Base-by-base conservation (phyloP, 2,888 invertebrate genomes). In the Agrotis puta region DNA sequence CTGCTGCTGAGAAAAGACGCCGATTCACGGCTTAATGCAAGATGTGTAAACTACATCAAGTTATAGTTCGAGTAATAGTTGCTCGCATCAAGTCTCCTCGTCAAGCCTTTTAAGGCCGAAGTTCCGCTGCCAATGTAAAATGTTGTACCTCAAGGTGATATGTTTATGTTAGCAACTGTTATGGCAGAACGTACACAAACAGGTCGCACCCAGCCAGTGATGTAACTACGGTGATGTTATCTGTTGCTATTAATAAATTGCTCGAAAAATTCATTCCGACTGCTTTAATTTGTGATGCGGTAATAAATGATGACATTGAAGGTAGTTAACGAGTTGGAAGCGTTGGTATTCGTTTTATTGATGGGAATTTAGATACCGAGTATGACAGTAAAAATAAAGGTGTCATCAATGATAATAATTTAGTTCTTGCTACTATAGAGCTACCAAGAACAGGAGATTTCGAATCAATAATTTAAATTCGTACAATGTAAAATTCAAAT, bases 191-290 rank as follows among this genome's bases (percentile, higher is more conserved):
- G 90, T 90, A 91, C 87, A 90, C 87, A 87, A 87, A 89, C 88
- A 84, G 84, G 90, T 89, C 92, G 88, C 92, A 85, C 92, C 92
- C 90, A 91, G 76, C 73, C 83, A 89, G 87, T 94, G 94, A 94
- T 93, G 92, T 93, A 93, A 94, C 88, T 79, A 58, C 72, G 86
- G 85, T 93, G 93, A 93, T 92, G 92, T 75, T 91, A 91, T 91
- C 82, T 82, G 82, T 81, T 78, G 79, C 91, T 94, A 93, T 93
- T 92, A 92, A 89, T 92, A 92, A 88, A 74, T 74, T 90, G 82
- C 69, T 83, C 85, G 88, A 89, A 86, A 82, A 87, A 82, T 65
- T 74, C 50, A 78, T 79, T 79, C 65, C 74, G 72, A 79, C 81
- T 84, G 81, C 83, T 89, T 86, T 82, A 83, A 88, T 87, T 88